Base-by-base conservation (phyloP, 2,113 vertebrate genomes). In the Gavia stellata region DNA sequence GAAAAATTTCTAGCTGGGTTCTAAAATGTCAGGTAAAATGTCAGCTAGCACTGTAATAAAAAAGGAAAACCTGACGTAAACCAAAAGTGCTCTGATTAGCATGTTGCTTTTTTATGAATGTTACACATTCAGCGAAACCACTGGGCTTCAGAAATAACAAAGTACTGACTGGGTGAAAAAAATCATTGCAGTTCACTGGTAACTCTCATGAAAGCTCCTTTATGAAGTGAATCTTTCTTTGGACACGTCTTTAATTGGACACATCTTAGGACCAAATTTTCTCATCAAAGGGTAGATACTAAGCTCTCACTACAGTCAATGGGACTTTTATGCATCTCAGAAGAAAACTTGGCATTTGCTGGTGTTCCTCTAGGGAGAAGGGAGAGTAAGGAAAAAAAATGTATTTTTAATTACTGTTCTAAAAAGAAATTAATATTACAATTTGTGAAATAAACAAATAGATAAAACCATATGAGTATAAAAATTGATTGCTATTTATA, bases 1-100 rank as follows among this genome's bases (percentile, higher is more conserved):
- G 31, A 92, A 91, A 74, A 31, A 70, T 66, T 85, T 86, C 62
- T 82, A 86, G 38, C 53, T 4, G 9, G 14, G 16, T 86, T 92
- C 56, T 84, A n/a, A 91, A 91, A 92, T 77, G 78, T 72, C 92
- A 91, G 50, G 40, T 84, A 68, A 94, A 94, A 93, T 66, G 78
- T 79, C 90, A 95, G 42, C n/a, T 73, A 86, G 26, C 20, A 61
- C 33, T 38, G 70, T 33, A 82, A 94, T 44, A 55, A 87, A 80
- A 75, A 92, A 80, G 31, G 13, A 82, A 90, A 96, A 72, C 2
- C 9, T 72, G 50, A 53, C 7, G 34, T 72, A 82, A 96, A 91
- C n/a, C 36, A 71, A 67, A 16, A 92, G 21, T 49, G 34, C 40
- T 91, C 34, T 68, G 73, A 80, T 87, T 89, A 79, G 38, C 31